A percentile compares a stretch with the other conserved stretches of the same genome.
Conservation (phyloP, 2,888 invertebrate species). For the Drosophila prolongata region DNA sequence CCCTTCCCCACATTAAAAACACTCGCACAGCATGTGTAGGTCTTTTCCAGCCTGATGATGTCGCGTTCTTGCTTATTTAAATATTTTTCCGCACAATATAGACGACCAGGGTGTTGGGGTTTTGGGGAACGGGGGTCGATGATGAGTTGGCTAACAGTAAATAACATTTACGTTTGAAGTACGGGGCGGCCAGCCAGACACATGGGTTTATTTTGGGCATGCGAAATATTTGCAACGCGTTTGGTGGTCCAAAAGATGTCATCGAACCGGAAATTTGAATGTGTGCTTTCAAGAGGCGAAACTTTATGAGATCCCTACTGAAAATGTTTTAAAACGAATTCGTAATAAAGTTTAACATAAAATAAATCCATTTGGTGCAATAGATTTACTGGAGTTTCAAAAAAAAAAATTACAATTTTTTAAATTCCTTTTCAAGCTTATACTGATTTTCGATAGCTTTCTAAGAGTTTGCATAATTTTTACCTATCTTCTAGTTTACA, state of each 20-base stretch:
- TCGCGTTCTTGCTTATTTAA: constrained; percentile 39
- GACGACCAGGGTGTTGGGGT: neutral
- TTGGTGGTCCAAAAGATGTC: constrained; percentile 33
- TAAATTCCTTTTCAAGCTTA: too few species aligned
- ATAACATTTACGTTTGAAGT: constrained; percentile 28
- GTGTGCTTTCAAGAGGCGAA: neutral
- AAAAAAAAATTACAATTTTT: too few species aligned
- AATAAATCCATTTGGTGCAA: too few species aligned
- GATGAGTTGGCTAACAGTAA: constrained; percentile 42
- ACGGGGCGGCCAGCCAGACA: constrained; percentile 36
- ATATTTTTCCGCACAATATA: constrained; percentile 20
- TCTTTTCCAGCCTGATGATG: constrained; percentile 28
- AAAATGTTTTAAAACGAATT: neutral
- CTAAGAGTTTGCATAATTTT: too few species aligned
- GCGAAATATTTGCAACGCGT: constrained; percentile 14
- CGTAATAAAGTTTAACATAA: too few species aligned
- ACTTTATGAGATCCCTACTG: neutral
- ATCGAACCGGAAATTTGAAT: constrained; percentile 35
- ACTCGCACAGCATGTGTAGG: constrained; percentile 29
- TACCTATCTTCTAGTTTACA: too few species aligned
- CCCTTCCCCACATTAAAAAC: constrained; percentile 15
- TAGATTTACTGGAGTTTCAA: too few species aligned
- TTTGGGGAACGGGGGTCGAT: constrained; percentile 6
- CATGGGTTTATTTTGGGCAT: constrained; percentile 31
- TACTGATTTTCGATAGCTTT: too few species aligned